Evolutionary conservation across 2,888 invertebrate genomes (phyloP).

Genomic region (Ditula angustiorana): DNA sequence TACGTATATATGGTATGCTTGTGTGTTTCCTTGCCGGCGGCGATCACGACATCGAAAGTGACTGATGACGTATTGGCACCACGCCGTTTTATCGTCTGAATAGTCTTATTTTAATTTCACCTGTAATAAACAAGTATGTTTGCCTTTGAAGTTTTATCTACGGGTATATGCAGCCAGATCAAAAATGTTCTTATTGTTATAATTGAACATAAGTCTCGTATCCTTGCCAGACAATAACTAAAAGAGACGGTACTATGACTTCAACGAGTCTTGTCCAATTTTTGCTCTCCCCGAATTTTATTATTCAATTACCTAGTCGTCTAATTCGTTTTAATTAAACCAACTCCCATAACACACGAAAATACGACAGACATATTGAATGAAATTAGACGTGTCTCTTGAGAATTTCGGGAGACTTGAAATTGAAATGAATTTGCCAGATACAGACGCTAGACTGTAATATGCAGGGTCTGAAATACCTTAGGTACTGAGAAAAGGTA

Average conservation of each 20-base stretch:
- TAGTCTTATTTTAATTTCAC: too few species aligned
- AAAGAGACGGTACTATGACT: not conserved
- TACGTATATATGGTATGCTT: too few species aligned
- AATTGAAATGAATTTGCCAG: constrained; percentile 15
- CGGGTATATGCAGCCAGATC: too few species aligned
- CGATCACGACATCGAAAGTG: too few species aligned
- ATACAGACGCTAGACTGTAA: constrained; percentile 2
- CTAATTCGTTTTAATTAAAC: constrained; percentile 32
- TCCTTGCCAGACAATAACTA: not conserved
- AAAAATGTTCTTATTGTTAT: too few species aligned
- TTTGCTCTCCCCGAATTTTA: not conserved
- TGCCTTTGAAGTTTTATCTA: too few species aligned
- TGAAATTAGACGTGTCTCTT: constrained; percentile 33
- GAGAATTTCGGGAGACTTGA: constrained; percentile 25
- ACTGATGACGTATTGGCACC: too few species aligned
- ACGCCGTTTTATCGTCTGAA: too few species aligned
- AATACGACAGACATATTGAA: constrained; percentile 24
- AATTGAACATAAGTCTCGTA: too few species aligned
- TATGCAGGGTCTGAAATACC: constrained; percentile 1
- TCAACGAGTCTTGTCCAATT: not conserved
- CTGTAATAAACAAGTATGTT: too few species aligned
- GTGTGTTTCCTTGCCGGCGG: too few species aligned
- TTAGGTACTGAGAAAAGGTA: not conserved
- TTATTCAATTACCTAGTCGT: constrained; percentile 16
- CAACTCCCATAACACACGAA: not conserved